These are phyloP conservation scores for Pedetes capensis DNA, from an alignment of 2,113 vertebrate species.

Conservation along the genomic window DNA sequence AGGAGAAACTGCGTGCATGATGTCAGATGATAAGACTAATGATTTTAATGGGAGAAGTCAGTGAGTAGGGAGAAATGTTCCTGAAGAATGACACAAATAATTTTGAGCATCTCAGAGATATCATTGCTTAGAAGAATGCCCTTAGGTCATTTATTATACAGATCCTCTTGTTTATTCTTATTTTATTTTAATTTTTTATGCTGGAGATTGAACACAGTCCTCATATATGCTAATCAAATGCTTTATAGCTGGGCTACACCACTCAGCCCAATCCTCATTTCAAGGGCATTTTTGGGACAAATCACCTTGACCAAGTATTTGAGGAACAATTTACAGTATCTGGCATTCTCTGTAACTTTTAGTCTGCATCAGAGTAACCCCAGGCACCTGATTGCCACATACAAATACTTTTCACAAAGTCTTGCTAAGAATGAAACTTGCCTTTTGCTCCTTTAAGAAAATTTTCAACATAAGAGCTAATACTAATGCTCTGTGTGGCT, in stretches of 20 bases:
- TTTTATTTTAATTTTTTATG: too few species aligned
- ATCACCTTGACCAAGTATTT: not conserved
- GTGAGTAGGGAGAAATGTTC: not conserved
- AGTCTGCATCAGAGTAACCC: not conserved
- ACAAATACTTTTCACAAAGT: not conserved
- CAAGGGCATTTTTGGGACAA: not conserved
- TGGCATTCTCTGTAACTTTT: not conserved
- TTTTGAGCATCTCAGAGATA: not conserved
- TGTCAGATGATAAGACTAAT: not conserved
- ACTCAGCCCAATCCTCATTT: not conserved
- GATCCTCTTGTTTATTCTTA: too few species aligned
- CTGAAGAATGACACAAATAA: not conserved
- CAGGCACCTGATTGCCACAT: not conserved
- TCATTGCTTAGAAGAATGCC: not conserved
- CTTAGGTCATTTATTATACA: not conserved
- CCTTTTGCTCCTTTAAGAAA: slow-evolving; percentile 8
- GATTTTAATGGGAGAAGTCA: not conserved
- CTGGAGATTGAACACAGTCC: too few species aligned
- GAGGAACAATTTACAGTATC: not conserved
- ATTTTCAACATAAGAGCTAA: not conserved
- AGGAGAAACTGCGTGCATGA: not conserved
- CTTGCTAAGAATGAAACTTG: not conserved
- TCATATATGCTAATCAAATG: too few species aligned
- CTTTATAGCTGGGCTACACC: too few species aligned
- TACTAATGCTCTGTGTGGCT: not conserved